Evolutionary conservation across 2,888 invertebrate species (phyloP).

Genomic region (Mythimna lalbum): DNA sequence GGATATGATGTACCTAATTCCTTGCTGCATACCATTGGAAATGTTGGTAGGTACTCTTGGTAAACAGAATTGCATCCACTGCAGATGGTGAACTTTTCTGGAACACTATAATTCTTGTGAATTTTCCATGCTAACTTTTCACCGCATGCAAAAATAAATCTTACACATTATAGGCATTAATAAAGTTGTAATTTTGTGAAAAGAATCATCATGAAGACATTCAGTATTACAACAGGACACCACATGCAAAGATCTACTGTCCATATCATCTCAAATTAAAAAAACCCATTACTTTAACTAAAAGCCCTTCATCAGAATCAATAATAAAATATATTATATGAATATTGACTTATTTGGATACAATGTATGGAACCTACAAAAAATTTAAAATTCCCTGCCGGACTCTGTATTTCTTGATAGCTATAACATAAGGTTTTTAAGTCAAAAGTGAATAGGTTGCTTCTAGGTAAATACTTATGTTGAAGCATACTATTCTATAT

Average conservation of each 20-base stretch:
- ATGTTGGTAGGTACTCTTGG: slow-evolving; percentile 90
- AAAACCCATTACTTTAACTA: not conserved
- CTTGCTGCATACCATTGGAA: slow-evolving; percentile 93
- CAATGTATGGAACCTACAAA: not conserved
- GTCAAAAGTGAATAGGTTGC: too few relatives aligned
- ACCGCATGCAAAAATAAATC: not conserved
- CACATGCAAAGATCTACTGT: not conserved
- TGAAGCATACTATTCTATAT: too few relatives aligned
- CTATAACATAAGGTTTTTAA: too few relatives aligned
- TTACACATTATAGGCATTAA: not conserved
- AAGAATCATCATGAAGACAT: not conserved
- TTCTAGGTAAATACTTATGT: too few relatives aligned
- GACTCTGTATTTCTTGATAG: too few relatives aligned
- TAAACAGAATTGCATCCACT: not conserved
- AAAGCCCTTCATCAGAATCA: not conserved
- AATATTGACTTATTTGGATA: too few relatives aligned
- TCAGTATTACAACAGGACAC: not conserved
- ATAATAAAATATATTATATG: too few relatives aligned
- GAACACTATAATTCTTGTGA: not conserved
- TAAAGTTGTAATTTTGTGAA: not conserved
- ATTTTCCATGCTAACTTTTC: not conserved
- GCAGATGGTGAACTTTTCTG: not conserved
- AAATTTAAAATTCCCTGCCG: too few relatives aligned
- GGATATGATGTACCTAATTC: slow-evolving; percentile 96
- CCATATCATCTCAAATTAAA: not conserved